phyloP scores from a whole-genome alignment of 2,797 vertebrate species.

The Sebastes matsubarae region DNA sequence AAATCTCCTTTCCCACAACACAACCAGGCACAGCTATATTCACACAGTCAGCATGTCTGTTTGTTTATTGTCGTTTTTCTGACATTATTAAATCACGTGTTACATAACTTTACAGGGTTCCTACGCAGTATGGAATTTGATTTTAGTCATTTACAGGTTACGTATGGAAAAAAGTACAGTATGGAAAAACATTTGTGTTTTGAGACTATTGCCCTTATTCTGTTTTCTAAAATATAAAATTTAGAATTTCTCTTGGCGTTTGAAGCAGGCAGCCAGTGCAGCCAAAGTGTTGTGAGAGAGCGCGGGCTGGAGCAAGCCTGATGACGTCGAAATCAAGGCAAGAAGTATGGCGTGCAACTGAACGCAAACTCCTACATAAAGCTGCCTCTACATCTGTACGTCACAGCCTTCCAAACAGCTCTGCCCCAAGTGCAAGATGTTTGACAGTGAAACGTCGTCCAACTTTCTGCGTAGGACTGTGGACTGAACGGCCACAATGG shows the following conservation, averaged over 20 bases:
- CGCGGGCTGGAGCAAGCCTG: too few relatives aligned
- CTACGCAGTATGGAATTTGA: not conserved
- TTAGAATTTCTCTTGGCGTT: not conserved
- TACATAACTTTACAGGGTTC: not conserved
- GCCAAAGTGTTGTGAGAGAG: too few relatives aligned
- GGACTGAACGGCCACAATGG: not conserved
- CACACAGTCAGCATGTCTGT: not conserved
- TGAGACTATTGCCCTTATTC: not conserved
- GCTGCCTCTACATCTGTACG: not conserved
- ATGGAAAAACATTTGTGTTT: not conserved
- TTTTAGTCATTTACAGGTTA: not conserved
- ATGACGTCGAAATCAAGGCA: not conserved
- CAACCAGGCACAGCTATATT: not conserved
- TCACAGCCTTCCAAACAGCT: not conserved
- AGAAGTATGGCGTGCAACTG: not conserved
- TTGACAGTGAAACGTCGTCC: not conserved
- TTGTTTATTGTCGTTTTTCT: not conserved
- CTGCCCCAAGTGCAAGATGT: not conserved
- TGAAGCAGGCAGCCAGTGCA: too few relatives aligned
- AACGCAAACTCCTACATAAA: too few relatives aligned
- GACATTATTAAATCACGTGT: not conserved
- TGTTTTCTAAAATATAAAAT: not conserved
- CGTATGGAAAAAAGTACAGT: not conserved
- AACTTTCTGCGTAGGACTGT: not conserved
- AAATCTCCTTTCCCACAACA: slow-evolving; percentile 22